A percentile compares a stretch with the other conserved stretches of the same genome.
These are phyloP conservation scores for Ridgeia piscesae DNA, from an alignment of 1,140 invertebrate genomes.

Conservation along the genomic window DNA sequence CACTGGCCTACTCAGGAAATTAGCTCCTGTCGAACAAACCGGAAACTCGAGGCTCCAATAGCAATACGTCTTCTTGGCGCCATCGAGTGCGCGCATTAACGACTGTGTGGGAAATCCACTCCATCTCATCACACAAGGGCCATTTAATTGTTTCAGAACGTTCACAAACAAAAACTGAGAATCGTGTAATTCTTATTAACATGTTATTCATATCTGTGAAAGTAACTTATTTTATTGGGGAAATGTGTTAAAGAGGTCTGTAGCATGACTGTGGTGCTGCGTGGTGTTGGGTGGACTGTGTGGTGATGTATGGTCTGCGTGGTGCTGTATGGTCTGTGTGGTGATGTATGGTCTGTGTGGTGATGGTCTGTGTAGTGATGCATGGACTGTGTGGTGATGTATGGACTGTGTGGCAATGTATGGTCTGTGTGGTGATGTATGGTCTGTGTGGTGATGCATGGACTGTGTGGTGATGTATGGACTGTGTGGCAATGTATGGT, in stretches of 20 bases:
- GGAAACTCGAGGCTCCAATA: not conserved
- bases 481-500: no score
- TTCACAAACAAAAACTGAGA: not conserved
- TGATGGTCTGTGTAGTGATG: no score
- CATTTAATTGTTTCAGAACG: not conserved
- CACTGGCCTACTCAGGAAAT: not conserved
- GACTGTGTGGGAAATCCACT: not conserved
- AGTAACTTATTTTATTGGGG: not conserved
- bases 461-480: no score
- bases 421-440: not conserved
- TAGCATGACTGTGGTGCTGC: not conserved
- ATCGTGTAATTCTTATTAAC: not conserved
- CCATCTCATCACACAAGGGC: not conserved
- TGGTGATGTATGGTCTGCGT: not conserved
- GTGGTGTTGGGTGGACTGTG: not conserved
- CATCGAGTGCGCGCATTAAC: not conserved
- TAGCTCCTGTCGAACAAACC: not conserved
- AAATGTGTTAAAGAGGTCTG: not conserved
- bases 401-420: not conserved
- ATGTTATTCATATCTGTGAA: not conserved
- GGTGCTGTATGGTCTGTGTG: not conserved
- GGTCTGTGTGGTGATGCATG: not conserved
- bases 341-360: no score
- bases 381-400: no score
- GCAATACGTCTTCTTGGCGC: not conserved